phyloP scores from a whole-genome alignment of 2,113 vertebrate species.

The Tetrax tetrax region DNA sequence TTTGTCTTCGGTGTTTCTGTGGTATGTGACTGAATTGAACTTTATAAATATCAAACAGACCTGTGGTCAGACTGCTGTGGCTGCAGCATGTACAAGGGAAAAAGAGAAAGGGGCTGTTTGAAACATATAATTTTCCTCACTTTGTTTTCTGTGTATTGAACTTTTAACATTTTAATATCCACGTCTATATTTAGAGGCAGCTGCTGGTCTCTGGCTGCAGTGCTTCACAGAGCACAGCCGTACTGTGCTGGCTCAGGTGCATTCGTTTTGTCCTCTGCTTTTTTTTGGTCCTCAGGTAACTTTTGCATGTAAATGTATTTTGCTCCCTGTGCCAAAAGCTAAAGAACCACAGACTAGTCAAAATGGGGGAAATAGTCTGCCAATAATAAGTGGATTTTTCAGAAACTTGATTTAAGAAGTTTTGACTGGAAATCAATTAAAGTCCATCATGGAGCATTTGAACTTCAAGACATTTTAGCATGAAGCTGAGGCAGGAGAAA shows the following conservation, averaged over 20 bases:
- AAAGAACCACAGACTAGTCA: background rate
- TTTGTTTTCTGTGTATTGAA: background rate
- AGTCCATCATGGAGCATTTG: background rate
- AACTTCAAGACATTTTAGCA: conserved; percentile 1
- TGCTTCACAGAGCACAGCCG: background rate
- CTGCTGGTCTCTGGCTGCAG: background rate
- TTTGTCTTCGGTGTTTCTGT: background rate
- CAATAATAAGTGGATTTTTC: background rate
- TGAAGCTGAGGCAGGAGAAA: background rate
- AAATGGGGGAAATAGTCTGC: background rate
- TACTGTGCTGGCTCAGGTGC: background rate
- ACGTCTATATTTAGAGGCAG: background rate
- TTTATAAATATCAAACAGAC: background rate
- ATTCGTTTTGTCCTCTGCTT: background rate
- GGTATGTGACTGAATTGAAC: background rate
- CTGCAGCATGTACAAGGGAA: background rate
- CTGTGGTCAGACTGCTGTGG: background rate
- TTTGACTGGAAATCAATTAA: conserved; percentile 53
- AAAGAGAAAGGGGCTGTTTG: background rate
- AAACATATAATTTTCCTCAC: conserved; percentile 23
- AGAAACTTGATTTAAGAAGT: background rate
- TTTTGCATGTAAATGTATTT: background rate
- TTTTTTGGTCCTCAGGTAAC: background rate
- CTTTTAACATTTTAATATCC: conserved; percentile 4
- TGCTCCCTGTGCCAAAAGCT: background rate